A percentile compares a stretch with the other conserved stretches of the same genome.
phyloP scores from a whole-genome alignment of 2,888 invertebrate genomes.

The Drosophila colorata region DNA sequence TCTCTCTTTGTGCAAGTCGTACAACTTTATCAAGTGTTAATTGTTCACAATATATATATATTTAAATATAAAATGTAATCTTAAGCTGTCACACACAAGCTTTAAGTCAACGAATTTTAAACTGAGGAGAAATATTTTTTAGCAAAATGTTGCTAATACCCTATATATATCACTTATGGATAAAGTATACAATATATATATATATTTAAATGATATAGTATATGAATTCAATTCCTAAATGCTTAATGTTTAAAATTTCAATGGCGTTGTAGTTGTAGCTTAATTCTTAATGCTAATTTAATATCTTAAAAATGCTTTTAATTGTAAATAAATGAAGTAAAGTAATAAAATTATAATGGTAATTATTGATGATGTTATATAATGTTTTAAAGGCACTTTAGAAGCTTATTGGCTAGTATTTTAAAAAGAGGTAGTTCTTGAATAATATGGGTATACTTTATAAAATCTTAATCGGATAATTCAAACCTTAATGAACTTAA shows the following conservation, averaged over 20 bases:
- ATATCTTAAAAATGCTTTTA: conserved; percentile 73
- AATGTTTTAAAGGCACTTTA: conserved; percentile 3
- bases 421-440: too few relatives aligned
- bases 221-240: conserved; percentile 69
- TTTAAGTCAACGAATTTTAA: conserved; percentile 73
- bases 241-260: conserved; percentile 56
- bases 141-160: conserved; percentile 34
- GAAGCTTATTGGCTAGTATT: too few relatives aligned
- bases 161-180: conserved; percentile 30
- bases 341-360: conserved; percentile 24
- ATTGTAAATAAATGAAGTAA: conserved; percentile 70
- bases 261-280: conserved; percentile 52
- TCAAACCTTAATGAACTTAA: too few relatives aligned
- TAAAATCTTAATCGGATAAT: too few relatives aligned
- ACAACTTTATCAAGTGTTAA: conserved; percentile 60
- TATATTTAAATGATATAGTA: conserved; percentile 29
- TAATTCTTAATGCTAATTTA: conserved; percentile 56
- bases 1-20: conserved; percentile 29
- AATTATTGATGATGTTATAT: too few relatives aligned
- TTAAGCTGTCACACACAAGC: conserved; percentile 58
- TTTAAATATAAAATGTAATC: conserved; percentile 33
- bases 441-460: too few relatives aligned
- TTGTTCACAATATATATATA: conserved; percentile 57
- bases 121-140: conserved; percentile 31
- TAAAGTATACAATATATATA: conserved; percentile 31